Conservation (phyloP, 2,797 vertebrate species). For the Gallinago stenura region DNA sequence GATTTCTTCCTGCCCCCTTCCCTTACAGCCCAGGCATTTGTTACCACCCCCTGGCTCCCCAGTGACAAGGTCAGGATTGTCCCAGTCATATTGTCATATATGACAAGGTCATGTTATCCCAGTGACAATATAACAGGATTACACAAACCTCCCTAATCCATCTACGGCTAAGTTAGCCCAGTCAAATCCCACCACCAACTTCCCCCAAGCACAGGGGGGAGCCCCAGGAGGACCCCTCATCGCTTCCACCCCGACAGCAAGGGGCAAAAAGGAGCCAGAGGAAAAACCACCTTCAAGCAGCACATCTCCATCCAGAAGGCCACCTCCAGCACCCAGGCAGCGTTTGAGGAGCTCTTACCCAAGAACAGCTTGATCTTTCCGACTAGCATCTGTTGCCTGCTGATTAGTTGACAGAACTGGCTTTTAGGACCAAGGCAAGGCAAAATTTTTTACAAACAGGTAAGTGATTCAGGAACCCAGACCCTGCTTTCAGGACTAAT, state of each 20-base stretch:
- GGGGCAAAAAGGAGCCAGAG: fast-evolving
- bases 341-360: neutral
- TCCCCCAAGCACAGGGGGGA: neutral
- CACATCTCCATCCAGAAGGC: neutral
- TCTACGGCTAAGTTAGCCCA: neutral
- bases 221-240: neutral
- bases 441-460: neutral
- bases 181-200: neutral
- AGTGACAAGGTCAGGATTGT: neutral
- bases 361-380: neutral
- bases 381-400: neutral
- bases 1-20: neutral
- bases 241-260: fast-evolving
- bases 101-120: too few relatives aligned
- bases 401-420: neutral
- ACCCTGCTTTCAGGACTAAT: neutral
- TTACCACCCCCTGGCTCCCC: neutral
- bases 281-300: neutral
- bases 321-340: fast-evolving
- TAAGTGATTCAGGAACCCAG: neutral
- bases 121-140: neutral
- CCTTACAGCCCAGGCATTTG: neutral
- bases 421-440: neutral
- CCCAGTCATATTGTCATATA: too few relatives aligned
- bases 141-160: neutral